Percentiles rank a stretch among this genome's conserved stretches.
Evolutionary conservation across 1,140 invertebrate genomes (phyloP).

Genomic region (Propsilocerus akamusi): DNA sequence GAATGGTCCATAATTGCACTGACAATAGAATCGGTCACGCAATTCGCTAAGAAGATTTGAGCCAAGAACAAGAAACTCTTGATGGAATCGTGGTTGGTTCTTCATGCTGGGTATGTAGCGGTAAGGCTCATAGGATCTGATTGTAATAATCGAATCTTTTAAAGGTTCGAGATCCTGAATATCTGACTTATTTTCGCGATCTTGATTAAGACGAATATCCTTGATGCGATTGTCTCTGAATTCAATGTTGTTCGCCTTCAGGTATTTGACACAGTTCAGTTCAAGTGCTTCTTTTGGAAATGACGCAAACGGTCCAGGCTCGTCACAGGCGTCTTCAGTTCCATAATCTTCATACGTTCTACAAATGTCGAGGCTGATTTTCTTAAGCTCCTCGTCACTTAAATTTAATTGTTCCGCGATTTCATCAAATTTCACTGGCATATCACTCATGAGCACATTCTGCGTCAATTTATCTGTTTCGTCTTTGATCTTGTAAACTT

Average conservation of each 20-base stretch:
- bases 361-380: background rate
- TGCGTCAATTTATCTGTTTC: background rate
- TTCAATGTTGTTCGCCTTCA: background rate
- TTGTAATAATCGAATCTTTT: conserved; percentile 22
- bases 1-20: conserved; percentile 38
- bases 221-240: background rate
- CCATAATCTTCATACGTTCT: background rate
- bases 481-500: background rate
- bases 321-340: background rate
- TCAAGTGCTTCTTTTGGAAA: conserved; percentile 1
- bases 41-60: conserved; percentile 39
- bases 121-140: conserved; percentile 26
- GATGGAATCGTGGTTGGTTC: conserved; percentile 26
- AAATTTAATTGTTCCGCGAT: background rate
- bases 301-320: background rate
- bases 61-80: conserved; percentile 39
- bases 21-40: conserved; percentile 44
- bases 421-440: background rate
- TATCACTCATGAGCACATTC: background rate
- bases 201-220: background rate
- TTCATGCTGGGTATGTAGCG: conserved; percentile 11
- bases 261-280: background rate
- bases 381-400: background rate
- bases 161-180: conserved; percentile 8
- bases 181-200: background rate